A percentile compares a stretch with the other conserved stretches of the same genome.
Evolutionary conservation across 2,797 vertebrate species (phyloP).

Genomic region (Falco novaeseelandiae): DNA sequence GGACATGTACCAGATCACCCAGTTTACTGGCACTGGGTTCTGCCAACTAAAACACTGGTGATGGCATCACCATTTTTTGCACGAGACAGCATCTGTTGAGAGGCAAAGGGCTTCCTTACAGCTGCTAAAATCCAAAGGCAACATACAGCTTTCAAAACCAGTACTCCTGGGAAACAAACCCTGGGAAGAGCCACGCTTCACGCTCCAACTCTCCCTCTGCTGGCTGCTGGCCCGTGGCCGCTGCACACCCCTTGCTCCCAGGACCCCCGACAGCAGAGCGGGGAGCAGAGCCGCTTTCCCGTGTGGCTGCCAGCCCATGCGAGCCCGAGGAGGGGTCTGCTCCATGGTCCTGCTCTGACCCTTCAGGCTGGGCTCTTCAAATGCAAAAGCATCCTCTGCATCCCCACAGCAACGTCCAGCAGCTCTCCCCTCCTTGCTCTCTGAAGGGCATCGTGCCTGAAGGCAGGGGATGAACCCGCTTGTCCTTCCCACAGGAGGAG

Average conservation of each 20-base stretch:
- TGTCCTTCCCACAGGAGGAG: neutral
- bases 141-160: neutral
- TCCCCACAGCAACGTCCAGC: neutral
- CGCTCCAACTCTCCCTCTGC: neutral
- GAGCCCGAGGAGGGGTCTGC: neutral
- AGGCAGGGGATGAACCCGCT: rapidly evolving
- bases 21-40: neutral
- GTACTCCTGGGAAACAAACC: neutral
- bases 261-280: neutral
- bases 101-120: neutral
- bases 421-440: neutral
- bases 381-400: neutral
- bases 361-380: neutral
- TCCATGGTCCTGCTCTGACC: neutral
- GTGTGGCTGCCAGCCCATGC: rapidly evolving
- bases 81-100: rapidly evolving
- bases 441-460: rapidly evolving
- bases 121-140: neutral
- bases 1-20: neutral
- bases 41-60: rapidly evolving
- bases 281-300: neutral
- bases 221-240: neutral
- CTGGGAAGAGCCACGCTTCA: rapidly evolving
- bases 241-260: neutral
- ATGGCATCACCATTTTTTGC: neutral